phyloP scores from a whole-genome alignment of 2,797 vertebrate genomes.

The Rhinophrynus dorsalis region DNA sequence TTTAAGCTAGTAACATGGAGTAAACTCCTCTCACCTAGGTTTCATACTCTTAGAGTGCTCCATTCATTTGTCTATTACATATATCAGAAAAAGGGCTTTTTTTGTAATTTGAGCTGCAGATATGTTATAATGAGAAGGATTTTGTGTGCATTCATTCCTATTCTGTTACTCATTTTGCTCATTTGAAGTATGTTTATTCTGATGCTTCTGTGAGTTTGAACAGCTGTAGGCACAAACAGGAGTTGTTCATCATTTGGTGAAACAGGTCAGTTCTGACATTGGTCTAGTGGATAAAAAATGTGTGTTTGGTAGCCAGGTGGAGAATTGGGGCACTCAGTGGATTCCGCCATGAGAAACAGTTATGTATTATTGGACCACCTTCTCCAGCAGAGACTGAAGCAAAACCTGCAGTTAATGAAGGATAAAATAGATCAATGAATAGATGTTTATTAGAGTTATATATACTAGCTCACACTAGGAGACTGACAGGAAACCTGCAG shows the following conservation, averaged over 20 bases:
- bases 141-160: too few relatives aligned
- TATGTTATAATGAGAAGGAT: too few relatives aligned
- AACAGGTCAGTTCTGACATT: conserved; percentile 17
- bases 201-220: not conserved
- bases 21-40: too few relatives aligned
- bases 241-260: conserved; percentile 28
- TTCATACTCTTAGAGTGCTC: too few relatives aligned
- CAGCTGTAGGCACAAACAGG: conserved; percentile 19
- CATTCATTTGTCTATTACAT: too few relatives aligned
- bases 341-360: not conserved
- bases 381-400: conserved; percentile 6
- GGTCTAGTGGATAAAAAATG: conserved; percentile 16
- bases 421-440: conserved; percentile 36
- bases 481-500: not conserved
- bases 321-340: not conserved
- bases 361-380: not conserved
- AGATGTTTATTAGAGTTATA: not conserved
- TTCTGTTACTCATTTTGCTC: too few relatives aligned
- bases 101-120: too few relatives aligned
- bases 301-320: not conserved
- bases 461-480: not conserved
- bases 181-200: too few relatives aligned
- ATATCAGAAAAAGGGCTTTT: too few relatives aligned
- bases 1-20: too few relatives aligned
- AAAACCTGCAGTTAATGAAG: conserved; percentile 28